phyloP scores from a whole-genome alignment of 1,140 invertebrate species.

The Pogonognathellus flavescens region DNA sequence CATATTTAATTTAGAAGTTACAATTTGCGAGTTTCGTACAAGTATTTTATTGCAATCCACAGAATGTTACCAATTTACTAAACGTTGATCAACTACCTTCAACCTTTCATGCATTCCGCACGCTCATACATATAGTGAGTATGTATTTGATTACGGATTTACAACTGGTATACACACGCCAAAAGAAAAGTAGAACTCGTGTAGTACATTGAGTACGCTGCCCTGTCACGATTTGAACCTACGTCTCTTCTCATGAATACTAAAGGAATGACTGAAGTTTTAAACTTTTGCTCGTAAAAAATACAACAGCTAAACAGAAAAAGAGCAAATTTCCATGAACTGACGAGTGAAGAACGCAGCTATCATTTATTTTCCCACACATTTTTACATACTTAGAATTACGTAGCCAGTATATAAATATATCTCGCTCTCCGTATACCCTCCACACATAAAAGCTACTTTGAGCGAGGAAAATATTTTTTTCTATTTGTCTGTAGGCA shows the following conservation, averaged over 20 bases:
- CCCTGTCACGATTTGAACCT: too few relatives aligned
- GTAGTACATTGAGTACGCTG: too few relatives aligned
- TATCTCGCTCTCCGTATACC: too few relatives aligned
- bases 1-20: constrained; percentile 6
- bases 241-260: neutral
- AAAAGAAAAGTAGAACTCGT: too few relatives aligned
- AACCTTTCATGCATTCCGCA: neutral
- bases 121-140: neutral
- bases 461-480: too few relatives aligned
- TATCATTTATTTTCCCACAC: too few relatives aligned
- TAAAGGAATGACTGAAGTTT: neutral
- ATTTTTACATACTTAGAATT: too few relatives aligned
- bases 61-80: neutral
- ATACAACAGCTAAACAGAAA: neutral
- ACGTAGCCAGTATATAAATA: too few relatives aligned
- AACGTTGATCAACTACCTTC: neutral
- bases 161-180: too few relatives aligned
- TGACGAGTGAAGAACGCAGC: too few relatives aligned
- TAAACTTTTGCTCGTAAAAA: neutral
- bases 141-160: too few relatives aligned
- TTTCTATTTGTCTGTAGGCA: neutral
- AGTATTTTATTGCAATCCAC: neutral
- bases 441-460: neutral
- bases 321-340: neutral
- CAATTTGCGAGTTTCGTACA: neutral